These are phyloP conservation scores for Loris lydekkerianus DNA, from an alignment of 2,797 vertebrate genomes.

Conservation along the genomic window DNA sequence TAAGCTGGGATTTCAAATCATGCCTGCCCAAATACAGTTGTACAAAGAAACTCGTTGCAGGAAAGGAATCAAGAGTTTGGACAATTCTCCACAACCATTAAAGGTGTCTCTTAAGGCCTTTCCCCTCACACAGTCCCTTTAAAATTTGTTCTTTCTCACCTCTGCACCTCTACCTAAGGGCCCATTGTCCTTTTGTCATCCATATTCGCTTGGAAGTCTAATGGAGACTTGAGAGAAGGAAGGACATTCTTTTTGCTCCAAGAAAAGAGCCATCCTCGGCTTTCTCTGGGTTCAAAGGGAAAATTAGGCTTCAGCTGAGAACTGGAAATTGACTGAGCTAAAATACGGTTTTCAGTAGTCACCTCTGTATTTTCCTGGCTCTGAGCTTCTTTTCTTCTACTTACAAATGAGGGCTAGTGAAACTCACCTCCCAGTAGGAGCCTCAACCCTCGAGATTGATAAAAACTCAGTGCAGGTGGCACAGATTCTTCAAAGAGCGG, in stretches of 20 bases:
- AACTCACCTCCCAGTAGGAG: slow-evolving; percentile 61
- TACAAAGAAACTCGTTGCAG: neutral
- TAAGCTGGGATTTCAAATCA: slow-evolving; percentile 12
- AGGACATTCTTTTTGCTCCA: neutral
- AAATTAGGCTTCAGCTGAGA: slow-evolving; percentile 56
- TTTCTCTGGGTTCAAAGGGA: slow-evolving; percentile 52
- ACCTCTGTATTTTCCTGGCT: slow-evolving; percentile 53
- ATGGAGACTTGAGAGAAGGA: neutral
- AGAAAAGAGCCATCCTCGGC: neutral
- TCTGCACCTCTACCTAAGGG: neutral
- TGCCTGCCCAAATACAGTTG: neutral
- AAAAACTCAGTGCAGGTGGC: slow-evolving; percentile 54
- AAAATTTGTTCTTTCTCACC: neutral
- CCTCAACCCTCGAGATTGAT: slow-evolving; percentile 55
- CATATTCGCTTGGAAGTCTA: neutral
- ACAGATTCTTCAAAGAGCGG: slow-evolving; percentile 64
- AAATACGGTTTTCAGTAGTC: neutral
- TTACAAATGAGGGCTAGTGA: slow-evolving; percentile 64
- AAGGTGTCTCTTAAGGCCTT: neutral
- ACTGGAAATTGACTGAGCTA: slow-evolving; percentile 39
- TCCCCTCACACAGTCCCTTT: neutral
- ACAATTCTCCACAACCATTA: neutral
- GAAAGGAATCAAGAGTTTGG: slow-evolving; percentile 11
- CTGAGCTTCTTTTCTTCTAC: slow-evolving; percentile 52
- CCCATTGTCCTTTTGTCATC: neutral